Evolutionary conservation across 1,140 invertebrate species (phyloP), one percentile per base, ranked within the genome.

Genomic region (Rhagoletis zephyria): DNA sequence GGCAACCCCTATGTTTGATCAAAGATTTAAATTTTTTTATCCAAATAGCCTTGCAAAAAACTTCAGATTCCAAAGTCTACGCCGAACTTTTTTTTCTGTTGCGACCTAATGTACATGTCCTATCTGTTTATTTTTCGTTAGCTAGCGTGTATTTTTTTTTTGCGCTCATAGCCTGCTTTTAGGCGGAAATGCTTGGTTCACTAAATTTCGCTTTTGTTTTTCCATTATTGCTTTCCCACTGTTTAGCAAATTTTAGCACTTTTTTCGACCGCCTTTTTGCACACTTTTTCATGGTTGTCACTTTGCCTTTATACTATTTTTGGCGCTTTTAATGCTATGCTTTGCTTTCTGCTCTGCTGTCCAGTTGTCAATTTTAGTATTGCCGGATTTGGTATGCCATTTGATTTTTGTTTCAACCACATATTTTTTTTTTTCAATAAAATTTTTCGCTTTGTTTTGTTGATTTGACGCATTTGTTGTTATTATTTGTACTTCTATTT

Each of bases 261-360:
- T 87, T 65, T 85, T 48, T 64, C 45, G 63, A 87, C 48, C 81
- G 88, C 16, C 70, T 64, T 85, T 70, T 19, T 81, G 30, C n/a
- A 6, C 48, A 56, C 19, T 81, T 81, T 81, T 81, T 59, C 74
- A 81, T 81, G 48, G 88, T 42, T 87, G 88, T 88, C 45, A 48
- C 74, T 81, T 30, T 10, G 2, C 51, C 5, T 56, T 59, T 14
- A 63, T 63, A 16, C 16, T 63, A n/a, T 56, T n/a, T 30, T 56
- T n/a, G 16, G 1, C 14, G 45, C 45, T 16, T 59, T 59, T 59
- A 56, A 19, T 89, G 89, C 88, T 86, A 45, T 89, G 88, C 88
- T 91, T 89, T 88, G 88, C 87, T 88, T 89, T 89, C 90, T 89
- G 89, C 89, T 88, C 70, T 87, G 70, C 87, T 88, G 59, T 86